Percentiles rank a stretch among this genome's conserved stretches.
These are phyloP conservation scores for Leptobrachium leishanense DNA, from an alignment of 2,113 vertebrate species.

Conservation along the genomic window DNA sequence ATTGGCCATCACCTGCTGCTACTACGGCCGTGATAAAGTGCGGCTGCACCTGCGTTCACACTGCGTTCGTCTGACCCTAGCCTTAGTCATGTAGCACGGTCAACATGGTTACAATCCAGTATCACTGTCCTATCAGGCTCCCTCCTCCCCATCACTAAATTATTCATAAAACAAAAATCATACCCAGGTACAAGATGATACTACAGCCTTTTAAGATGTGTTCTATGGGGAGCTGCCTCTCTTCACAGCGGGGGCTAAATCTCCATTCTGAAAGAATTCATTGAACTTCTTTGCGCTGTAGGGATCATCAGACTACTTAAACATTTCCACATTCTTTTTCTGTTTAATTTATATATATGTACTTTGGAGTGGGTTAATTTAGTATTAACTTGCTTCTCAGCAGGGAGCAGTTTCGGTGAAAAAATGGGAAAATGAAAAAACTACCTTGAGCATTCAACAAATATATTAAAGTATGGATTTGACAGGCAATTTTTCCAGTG, in stretches of 20 bases:
- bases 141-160: background rate
- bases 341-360: background rate
- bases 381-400: background rate
- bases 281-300: background rate
- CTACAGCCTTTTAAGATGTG: background rate
- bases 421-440: background rate
- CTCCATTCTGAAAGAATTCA: background rate
- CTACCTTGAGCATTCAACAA: no score
- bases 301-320: background rate
- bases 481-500: no score
- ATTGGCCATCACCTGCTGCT: no score
- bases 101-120: no score
- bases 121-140: no score
- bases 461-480: no score
- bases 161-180: background rate
- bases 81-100: no score
- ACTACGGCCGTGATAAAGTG: no score
- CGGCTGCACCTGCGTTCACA: no score
- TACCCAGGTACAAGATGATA: background rate
- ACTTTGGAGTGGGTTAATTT: background rate
- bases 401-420: background rate
- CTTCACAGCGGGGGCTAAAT: background rate
- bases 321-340: background rate
- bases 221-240: background rate
- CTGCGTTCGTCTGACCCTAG: no score